These are phyloP conservation scores for Todiramphus chloris DNA, from an alignment of 2,113 vertebrate species.

Conservation along the genomic window DNA sequence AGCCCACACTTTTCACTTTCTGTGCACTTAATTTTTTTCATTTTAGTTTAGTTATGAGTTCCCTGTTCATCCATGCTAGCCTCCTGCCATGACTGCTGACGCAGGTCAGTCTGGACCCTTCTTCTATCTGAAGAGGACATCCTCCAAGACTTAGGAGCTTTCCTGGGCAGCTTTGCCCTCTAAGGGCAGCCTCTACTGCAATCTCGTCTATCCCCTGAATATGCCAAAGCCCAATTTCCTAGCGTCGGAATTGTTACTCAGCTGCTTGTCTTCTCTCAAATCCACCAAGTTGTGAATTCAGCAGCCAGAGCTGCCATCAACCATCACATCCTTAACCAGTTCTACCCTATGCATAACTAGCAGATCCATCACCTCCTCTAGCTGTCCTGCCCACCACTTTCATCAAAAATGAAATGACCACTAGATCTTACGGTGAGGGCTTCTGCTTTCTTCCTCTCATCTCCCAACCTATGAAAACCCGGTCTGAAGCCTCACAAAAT, in stretches of 20 bases:
- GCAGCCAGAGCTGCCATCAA: neutral
- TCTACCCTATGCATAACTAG: neutral
- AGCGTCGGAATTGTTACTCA: neutral
- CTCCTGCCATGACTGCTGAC: neutral
- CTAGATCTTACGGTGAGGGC: neutral
- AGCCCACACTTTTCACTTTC: neutral
- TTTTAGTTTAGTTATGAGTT: neutral
- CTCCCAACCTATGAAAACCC: neutral
- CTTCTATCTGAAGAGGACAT: neutral
- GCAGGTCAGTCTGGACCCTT: neutral
- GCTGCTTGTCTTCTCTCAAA: neutral
- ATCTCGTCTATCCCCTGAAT: neutral
- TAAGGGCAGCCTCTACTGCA: neutral
- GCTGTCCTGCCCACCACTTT: neutral
- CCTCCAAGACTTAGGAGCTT: neutral
- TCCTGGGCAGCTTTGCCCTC: neutral
- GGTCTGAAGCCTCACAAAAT: neutral
- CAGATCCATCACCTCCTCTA: neutral
- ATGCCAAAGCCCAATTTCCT: neutral
- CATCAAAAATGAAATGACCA: neutral
- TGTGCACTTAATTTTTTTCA: neutral
- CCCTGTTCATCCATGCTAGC: neutral
- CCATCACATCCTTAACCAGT: neutral
- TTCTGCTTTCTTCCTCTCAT: neutral
- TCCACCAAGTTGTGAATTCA: neutral